Evolutionary conservation across 2,113 vertebrate genomes (phyloP).

Genomic region (Pseudopodoces humilis): DNA sequence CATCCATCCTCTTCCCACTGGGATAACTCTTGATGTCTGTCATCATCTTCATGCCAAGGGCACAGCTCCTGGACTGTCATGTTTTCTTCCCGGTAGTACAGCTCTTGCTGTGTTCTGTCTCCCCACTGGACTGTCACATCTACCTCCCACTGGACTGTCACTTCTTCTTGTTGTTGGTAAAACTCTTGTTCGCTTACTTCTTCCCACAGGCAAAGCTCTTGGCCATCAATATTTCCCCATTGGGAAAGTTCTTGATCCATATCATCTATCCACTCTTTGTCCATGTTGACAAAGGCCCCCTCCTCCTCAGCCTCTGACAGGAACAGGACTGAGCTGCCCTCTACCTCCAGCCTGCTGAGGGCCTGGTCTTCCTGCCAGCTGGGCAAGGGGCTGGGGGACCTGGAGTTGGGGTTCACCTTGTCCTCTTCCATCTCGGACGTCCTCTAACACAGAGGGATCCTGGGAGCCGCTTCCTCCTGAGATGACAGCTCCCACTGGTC

Average conservation of each 20-base stretch:
- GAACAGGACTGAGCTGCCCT: too few species aligned
- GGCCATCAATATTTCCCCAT: not conserved
- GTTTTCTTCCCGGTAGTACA: not conserved
- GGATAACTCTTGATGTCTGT: not conserved
- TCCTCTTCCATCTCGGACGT: not conserved
- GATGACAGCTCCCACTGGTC: not conserved
- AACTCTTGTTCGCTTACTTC: not conserved
- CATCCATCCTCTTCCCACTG: not conserved
- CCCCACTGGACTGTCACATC: not conserved
- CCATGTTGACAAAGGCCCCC: not conserved
- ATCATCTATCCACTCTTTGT: rapidly evolving
- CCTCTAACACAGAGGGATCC: not conserved
- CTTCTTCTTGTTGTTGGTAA: not conserved
- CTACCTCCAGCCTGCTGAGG: not conserved
- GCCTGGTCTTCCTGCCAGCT: not conserved
- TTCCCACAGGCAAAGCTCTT: not conserved
- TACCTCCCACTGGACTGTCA: not conserved
- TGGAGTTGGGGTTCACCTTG: not conserved
- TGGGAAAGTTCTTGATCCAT: not conserved
- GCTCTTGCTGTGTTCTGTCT: not conserved
- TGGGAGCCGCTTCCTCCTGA: not conserved
- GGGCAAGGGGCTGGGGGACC: not conserved
- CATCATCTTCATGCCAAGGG: not conserved
- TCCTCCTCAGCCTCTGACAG: not conserved
- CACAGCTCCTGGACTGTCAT: not conserved